Percentiles rank a stretch among this genome's conserved stretches.
These are phyloP conservation scores for Muntiacus muntjak DNA, from an alignment of 2,113 vertebrate species.

Conservation along the genomic window DNA sequence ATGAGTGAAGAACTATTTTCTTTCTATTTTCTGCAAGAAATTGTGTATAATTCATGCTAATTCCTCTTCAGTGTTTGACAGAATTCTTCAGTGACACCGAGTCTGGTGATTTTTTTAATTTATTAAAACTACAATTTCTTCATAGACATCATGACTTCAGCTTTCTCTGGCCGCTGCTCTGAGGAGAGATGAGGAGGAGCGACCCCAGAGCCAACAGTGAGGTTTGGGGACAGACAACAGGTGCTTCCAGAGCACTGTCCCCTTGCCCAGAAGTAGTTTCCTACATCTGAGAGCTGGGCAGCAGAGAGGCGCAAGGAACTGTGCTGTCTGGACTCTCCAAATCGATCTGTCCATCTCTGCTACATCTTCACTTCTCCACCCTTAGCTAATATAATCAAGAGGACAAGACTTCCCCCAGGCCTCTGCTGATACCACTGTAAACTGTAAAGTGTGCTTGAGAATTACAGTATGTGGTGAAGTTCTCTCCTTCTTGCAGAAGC, in stretches of 20 bases:
- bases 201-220: too few relatives aligned
- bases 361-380: neutral
- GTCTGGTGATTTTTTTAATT: too few relatives aligned
- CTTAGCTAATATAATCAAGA: neutral
- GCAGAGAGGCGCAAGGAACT: neutral
- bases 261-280: neutral
- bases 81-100: too few relatives aligned
- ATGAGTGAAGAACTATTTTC: too few relatives aligned
- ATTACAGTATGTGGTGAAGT: neutral
- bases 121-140: too few relatives aligned
- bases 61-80: too few relatives aligned
- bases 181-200: too few relatives aligned
- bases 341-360: neutral
- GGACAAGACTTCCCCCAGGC: neutral
- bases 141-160: too few relatives aligned
- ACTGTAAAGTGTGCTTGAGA: neutral
- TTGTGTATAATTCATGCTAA: too few relatives aligned
- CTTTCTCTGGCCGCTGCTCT: too few relatives aligned
- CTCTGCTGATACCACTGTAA: slow-evolving; percentile 16
- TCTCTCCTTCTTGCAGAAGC: neutral
- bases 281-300: neutral
- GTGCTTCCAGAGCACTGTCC: neutral
- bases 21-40: too few relatives aligned
- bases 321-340: neutral
- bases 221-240: too few relatives aligned